Base-by-base conservation (phyloP, 1,140 invertebrate genomes). In the Homarus americanus region DNA sequence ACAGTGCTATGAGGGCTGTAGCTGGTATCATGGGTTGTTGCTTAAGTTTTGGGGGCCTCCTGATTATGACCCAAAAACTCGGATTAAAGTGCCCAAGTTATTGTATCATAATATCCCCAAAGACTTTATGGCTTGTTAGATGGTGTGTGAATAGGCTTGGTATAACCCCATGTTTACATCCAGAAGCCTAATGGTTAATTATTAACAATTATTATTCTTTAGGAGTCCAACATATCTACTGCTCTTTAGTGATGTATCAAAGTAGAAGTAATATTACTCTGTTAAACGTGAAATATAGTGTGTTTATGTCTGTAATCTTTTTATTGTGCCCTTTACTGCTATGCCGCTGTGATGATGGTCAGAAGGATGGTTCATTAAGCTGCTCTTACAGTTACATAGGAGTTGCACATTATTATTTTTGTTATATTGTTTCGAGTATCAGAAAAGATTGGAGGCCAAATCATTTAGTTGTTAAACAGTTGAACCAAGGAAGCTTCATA, bases 241-340 rank as follows among this genome's bases (percentile, higher is more conserved):
- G 89, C 89, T 91, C 89, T 91, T 72, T 91, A 91, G 89, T 79
- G 58, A 91, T 91, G 89, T 91, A 91, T 85, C 82, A 78, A 91
- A 84, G 72, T 82, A 89, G 87, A 66, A 85, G 82, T 84, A 91
- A 91, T 84, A 91, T 91, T 85, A 85, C 73, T 84, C 82, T 91
- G 89, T 91, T 85, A 91, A 91, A 91, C 89, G 82, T 91, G 89
- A 91, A 91, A 91, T 91, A 91, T 91, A 91, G 82, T 91, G 89
- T 91, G 89, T 91, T 91, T 79, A 91, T 84, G 89, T 91, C 89
- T 53, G 36, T 58, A 1, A 15, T 36, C 66, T 58, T 20, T 85
- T 78, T 91, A 63, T 44, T 89, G 28, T 82, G 34, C 20, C 78
- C n/a, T 80, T 40, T 32, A 28, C n/a, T 28, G 32, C 5, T 53